Percentiles rank a stretch among this genome's conserved stretches.
These are phyloP conservation scores for Atherinomorus stipes DNA, from an alignment of 2,113 vertebrate genomes.

Conservation along the genomic window DNA sequence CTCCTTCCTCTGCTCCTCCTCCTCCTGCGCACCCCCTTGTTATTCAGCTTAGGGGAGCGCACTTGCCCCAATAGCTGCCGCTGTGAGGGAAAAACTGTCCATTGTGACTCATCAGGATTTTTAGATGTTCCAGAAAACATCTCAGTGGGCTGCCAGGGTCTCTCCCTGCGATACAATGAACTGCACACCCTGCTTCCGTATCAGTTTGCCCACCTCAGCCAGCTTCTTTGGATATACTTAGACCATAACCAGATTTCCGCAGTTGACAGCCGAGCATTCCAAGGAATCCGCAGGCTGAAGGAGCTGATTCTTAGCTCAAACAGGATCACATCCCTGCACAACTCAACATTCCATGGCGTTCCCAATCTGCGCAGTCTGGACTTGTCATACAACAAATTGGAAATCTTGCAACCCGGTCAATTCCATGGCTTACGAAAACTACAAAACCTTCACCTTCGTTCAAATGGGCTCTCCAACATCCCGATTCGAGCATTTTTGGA, in stretches of 20 bases:
- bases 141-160: constrained; percentile 93
- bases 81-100: constrained; percentile 98
- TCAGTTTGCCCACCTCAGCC: constrained; percentile 97
- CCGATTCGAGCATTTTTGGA: constrained; percentile 95
- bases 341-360: constrained; percentile 94
- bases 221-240: constrained; percentile 98
- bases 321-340: constrained; percentile 93
- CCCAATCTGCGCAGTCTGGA: constrained; percentile 98
- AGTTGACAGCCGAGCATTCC: constrained; percentile 94
- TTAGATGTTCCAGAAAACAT: constrained; percentile 96
- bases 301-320: constrained; percentile 98
- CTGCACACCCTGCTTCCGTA: constrained; percentile 93
- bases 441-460: constrained; percentile 93
- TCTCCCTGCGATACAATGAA: constrained; percentile 97
- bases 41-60: constrained; percentile 89
- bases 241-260: constrained; percentile 96
- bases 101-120: constrained; percentile 95
- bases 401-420: constrained; percentile 92
- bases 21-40: constrained; percentile 85
- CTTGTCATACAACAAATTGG: constrained; percentile 97
- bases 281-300: constrained; percentile 95
- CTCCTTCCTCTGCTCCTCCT: constrained; percentile 84
- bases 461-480: constrained; percentile 93
- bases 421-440: constrained; percentile 96
- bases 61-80: constrained; percentile 94